Evolutionary conservation across 2,113 vertebrate species (phyloP).

Genomic region (Calyptomena viridis): DNA sequence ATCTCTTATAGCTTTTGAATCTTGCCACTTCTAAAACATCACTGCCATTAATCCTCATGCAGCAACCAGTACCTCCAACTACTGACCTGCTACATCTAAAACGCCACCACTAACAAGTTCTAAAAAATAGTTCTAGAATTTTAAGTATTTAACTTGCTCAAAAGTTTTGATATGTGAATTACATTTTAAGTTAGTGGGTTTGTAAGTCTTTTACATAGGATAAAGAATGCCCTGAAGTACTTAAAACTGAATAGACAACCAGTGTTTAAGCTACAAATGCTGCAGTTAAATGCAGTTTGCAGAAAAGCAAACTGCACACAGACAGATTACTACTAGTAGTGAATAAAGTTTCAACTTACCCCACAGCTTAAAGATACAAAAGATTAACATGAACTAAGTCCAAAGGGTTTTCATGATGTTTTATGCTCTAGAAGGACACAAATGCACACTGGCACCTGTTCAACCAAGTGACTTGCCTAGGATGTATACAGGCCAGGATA

Average conservation of each 20-base stretch:
- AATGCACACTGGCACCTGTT: background rate
- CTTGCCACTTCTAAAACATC: background rate
- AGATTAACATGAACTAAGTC: background rate
- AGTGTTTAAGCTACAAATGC: background rate
- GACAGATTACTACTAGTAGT: background rate
- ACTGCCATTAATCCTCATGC: background rate
- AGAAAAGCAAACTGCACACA: background rate
- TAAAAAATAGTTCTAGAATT: background rate
- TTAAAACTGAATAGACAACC: background rate
- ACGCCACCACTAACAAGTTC: background rate
- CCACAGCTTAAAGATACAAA: background rate
- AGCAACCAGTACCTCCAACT: background rate
- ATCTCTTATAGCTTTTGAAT: background rate
- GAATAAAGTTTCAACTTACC: background rate
- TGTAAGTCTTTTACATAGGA: background rate
- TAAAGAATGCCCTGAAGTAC: background rate
- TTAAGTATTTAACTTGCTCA: background rate
- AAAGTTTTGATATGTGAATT: background rate
- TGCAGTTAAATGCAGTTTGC: background rate
- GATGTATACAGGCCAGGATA: background rate
- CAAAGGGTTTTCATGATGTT: background rate
- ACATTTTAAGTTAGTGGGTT: background rate
- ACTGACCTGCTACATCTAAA: background rate
- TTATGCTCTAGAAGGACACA: background rate
- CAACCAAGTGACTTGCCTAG: background rate